Evolutionary conservation across 2,113 vertebrate genomes (phyloP).

Genomic region (Todiramphus chloris): DNA sequence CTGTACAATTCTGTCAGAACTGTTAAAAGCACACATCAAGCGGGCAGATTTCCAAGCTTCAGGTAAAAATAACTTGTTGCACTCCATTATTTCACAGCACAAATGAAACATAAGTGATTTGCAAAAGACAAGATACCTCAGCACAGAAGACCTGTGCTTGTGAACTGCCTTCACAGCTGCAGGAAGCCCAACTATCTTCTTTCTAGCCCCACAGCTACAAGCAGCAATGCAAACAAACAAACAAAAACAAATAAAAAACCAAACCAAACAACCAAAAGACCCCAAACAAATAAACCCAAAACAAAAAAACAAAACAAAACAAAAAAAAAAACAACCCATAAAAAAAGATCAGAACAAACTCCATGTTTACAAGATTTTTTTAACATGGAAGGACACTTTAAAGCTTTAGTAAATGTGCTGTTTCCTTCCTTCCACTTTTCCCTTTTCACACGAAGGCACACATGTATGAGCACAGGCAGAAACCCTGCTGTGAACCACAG

Average conservation of each 20-base stretch:
- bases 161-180: neutral
- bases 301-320: neutral
- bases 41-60: neutral
- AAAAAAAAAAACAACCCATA: too few relatives aligned
- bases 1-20: neutral
- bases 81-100: neutral
- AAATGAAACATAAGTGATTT: neutral
- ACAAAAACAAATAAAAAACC: too few relatives aligned
- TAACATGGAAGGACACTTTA: conserved; percentile 68
- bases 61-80: neutral
- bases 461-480: neutral
- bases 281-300: too few relatives aligned
- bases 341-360: neutral
- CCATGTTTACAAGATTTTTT: neutral
- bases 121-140: neutral
- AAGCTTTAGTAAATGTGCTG: conserved; percentile 56
- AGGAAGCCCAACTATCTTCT: neutral
- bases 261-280: neutral
- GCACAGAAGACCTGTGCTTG: neutral
- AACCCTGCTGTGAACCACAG: neutral
- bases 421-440: neutral
- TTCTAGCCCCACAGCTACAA: neutral
- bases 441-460: conserved; percentile 47
- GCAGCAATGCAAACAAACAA: neutral
- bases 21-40: neutral